Base-by-base conservation (phyloP, 1,140 invertebrate genomes). In the Belonocnema kinseyi region DNA sequence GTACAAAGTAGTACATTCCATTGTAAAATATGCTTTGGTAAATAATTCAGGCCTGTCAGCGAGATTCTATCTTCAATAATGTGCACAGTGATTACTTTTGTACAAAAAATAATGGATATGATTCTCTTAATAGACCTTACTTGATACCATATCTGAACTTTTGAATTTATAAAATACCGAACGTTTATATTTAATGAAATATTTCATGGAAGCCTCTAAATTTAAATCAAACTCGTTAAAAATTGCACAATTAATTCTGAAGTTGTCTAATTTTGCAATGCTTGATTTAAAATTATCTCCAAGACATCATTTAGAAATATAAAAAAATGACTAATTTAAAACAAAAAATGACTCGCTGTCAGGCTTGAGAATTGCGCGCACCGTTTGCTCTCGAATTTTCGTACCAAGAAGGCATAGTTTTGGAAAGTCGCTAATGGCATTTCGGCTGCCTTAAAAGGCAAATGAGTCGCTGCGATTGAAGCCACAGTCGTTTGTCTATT, bases 11-110 rank as follows among this genome's bases (percentile, higher is more conserved):
- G 66, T 33, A 21, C n/a, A 50, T 72, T 21, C 40, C 7, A 50
- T 72, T 21, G 19, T 21, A 53, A 72, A 51, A 72, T 72, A 53
- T 50, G 40, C 40, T 72, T 53, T 72, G 50, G 71, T 72, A 72
- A 72, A 72, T 11, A 17, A 58, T 46, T 10, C 10, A 46, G 0
- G 7, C 40, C 40, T 46, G 40, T 8, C 40, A 46, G 40, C 40
- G 40, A 46, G 40, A 11, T 46, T 46, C 1, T 46, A 72, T 17
- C 10, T 33, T 77, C 40, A 3, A 73, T 73, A 7, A 51, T 73
- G 50, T 52, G 0, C 50, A 61, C 51, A 17, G 10, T 26, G 56
- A 46, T 46, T 46, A 46, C 40, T 46, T 46, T 46, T 11, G 11
- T 46, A 46, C 0, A 46, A 46, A 46, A 46, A 46, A 11, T 8